These are phyloP conservation scores for Procambarus virginalis DNA, from an alignment of 1,140 invertebrate species.

Conservation along the genomic window DNA sequence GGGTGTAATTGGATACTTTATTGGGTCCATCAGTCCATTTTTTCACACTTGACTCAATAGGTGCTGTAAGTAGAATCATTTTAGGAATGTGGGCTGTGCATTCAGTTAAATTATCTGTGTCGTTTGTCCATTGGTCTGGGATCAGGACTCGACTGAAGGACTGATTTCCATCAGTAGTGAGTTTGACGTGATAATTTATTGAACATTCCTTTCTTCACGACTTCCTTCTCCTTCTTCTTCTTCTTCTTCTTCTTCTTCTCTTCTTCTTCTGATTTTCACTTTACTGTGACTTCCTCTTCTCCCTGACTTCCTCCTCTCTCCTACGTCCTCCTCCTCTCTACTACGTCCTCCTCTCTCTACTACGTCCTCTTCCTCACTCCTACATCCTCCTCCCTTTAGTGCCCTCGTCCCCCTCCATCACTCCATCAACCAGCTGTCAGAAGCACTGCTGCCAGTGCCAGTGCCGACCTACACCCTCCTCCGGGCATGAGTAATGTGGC, in stretches of 20 bases:
- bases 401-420: conserved; percentile 7
- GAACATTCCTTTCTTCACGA: background rate
- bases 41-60: too few relatives aligned
- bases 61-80: too few relatives aligned
- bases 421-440: background rate
- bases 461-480: background rate
- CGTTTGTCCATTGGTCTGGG: too few relatives aligned
- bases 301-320: background rate
- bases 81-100: too few relatives aligned
- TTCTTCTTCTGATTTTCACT: background rate
- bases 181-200: too few relatives aligned
- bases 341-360: background rate
- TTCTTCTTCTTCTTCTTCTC: too few relatives aligned
- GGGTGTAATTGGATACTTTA: too few relatives aligned
- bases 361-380: background rate
- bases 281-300: background rate
- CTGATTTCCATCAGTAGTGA: too few relatives aligned
- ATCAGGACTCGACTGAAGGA: too few relatives aligned
- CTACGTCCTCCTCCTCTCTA: too few relatives aligned
- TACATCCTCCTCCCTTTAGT: background rate
- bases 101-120: too few relatives aligned
- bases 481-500: conserved; percentile 19
- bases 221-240: background rate
- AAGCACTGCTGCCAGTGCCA: conserved; percentile 4
- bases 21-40: too few relatives aligned